Evolutionary conservation across 1,140 invertebrate genomes (phyloP), one percentile per base, ranked within the genome.

Genomic region (Cotesia vestalis): DNA sequence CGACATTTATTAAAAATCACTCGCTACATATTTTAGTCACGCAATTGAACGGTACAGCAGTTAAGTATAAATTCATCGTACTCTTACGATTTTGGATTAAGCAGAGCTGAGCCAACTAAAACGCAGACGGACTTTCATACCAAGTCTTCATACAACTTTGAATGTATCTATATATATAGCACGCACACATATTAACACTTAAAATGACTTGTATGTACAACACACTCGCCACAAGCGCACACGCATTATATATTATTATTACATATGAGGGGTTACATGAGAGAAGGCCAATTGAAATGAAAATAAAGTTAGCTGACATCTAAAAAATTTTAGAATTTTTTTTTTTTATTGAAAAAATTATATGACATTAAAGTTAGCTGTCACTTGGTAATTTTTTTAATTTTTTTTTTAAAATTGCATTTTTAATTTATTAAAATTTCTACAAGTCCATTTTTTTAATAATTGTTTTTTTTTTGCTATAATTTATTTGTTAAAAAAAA

Each of bases 221-320:
- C 51, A 71, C 61, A 64, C 51, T 8, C 51, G 34, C 60, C n/a
- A 36, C 27, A 20, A 6, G n/a, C 53, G n/a, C n/a, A 57, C 0
- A 57, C n/a, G n/a, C n/a, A 57, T 57, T 20, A 14, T 57, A 57
- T 57, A 57, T 57, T 14, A 40, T 51, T 66, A 46, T 52, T 34
- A 60, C 53, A 36, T 38, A 55, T 60, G 51, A 63, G 51, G 52
- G 62, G 55, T 60, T 69, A 69, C 14, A 20, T 36, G 63, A 72
- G 63, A 52, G 52, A 71, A 72, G 53, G 55, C 63, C 63, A 72
- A 72, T 72, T 72, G 70, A 71, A 17, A 17, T 17, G 17, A 17
- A 17, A 17, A 17, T 17, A 17, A 17, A 17, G 17, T 17, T 17
- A 17, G 17, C 17, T 17, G 17, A 17, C 1, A 1, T 17, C 17